These are phyloP conservation scores for Syngnathoides biaculeatus DNA, from an alignment of 2,113 vertebrate species.

Conservation along the genomic window DNA sequence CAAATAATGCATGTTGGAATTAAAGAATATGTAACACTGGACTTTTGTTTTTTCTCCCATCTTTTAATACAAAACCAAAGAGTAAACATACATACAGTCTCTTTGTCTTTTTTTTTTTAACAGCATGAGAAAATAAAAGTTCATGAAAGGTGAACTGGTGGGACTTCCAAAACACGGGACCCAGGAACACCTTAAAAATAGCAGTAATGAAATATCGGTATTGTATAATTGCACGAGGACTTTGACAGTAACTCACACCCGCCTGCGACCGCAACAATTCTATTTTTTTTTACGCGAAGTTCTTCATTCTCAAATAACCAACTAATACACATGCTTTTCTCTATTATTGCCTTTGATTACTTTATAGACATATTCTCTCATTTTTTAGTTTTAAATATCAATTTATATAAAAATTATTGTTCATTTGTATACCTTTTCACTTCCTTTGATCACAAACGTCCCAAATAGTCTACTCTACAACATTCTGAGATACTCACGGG, in stretches of 20 bases:
- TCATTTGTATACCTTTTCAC: constrained; percentile 35
- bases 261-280: neutral
- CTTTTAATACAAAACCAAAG: constrained; percentile 71
- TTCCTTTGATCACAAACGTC: constrained; percentile 54
- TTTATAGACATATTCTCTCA: neutral
- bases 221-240: constrained; percentile 57
- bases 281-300: constrained; percentile 29
- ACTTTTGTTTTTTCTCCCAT: constrained; percentile 20
- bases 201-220: constrained; percentile 46
- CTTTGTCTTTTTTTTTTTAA: constrained; percentile 35
- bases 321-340: constrained; percentile 72
- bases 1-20: neutral
- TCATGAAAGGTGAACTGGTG: constrained; percentile 38
- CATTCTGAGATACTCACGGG: constrained; percentile 53
- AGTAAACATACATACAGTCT: constrained; percentile 52
- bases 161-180: constrained; percentile 57
- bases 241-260: constrained; percentile 42
- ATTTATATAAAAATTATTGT: constrained; percentile 64
- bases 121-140: constrained; percentile 46
- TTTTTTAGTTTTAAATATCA: constrained; percentile 54
- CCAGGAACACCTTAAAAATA: constrained; percentile 49
- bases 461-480: constrained; percentile 61
- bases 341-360: constrained; percentile 69
- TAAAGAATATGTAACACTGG: constrained; percentile 22
- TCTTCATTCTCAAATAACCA: constrained; percentile 46